Base-by-base conservation (phyloP, 1,140 invertebrate species). In the Drosophila teissieri region DNA sequence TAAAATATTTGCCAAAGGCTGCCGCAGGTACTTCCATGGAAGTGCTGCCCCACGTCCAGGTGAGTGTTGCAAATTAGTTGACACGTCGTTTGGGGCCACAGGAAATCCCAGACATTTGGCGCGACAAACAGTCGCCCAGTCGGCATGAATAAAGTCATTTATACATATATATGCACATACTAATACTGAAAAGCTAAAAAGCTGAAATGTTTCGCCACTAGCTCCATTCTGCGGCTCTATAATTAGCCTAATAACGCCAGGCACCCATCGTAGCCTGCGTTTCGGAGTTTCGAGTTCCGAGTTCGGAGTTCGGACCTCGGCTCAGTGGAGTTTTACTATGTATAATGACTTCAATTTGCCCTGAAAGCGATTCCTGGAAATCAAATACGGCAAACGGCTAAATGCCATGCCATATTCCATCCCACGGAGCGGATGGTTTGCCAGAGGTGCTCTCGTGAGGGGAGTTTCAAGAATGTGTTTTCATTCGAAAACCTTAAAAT, bases 101-200 rank as follows among this genome's bases (percentile, higher is more conserved):
- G 68, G 76, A 72, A 68, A 67, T 68, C 61, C 64, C 68, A 72
- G 68, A 72, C 68, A 72, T 72, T 72, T 60, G 80, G 82, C 82
- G 81, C 80, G 73, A 85, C 82, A 85, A 85, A 81, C 72, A 80
- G 78, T 70, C 57, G 53, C 67, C 68, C 57, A 58, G 74, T 80
- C 84, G 80, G 85, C 84, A 89, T 89, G 84, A 89, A 89, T 89
- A 90, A 89, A 89, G 85, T 72, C 80, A 89, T 89, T 89, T 83
- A 54, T 60, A 63, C 64, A 51, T 37, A 19, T 24, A 24, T 24
- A 24, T 24, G 22, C 4, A 24, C 24, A 24, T 24, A 24, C 40
- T n/a, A 14, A 46, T 39, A 40, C 40, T n/a, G 37, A 67, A 73
- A 80, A 80, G 78, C 70, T 79, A 60, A 79, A 63, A 64, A 79